phyloP scores from a whole-genome alignment of 2,888 invertebrate genomes.

The Aspidapion aeneum region DNA sequence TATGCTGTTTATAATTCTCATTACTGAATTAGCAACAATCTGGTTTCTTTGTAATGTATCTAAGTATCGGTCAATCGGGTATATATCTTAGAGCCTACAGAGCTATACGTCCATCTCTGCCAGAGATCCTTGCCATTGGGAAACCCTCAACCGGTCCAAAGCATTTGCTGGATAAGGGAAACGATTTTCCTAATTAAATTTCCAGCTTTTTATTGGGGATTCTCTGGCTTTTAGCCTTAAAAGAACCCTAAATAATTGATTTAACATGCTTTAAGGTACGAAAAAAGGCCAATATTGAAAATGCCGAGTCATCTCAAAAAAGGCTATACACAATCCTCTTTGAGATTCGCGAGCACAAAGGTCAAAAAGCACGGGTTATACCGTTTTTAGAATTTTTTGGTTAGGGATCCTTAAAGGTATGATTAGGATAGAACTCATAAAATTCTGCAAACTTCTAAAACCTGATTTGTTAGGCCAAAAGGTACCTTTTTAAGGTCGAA shows the following conservation, averaged over 20 bases:
- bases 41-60: no score
- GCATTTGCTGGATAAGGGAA: background rate
- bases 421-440: no score
- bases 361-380: no score
- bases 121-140: background rate
- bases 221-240: background rate
- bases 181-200: background rate
- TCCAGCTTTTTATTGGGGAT: background rate
- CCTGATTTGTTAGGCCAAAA: no score
- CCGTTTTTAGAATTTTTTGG: no score
- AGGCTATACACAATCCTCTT: no score
- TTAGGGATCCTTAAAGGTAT: no score
- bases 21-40: no score
- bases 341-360: no score
- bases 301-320: background rate
- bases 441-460: no score
- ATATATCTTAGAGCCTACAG: background rate
- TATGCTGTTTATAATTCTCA: no score
- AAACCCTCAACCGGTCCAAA: background rate
- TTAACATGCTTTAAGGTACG: background rate
- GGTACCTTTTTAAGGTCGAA: no score
- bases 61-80: background rate
- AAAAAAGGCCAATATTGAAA: background rate
- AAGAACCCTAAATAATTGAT: background rate
- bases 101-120: background rate